These are phyloP conservation scores for Ailuropoda melanoleuca DNA, from an alignment of 2,113 vertebrate species.

Conservation along the genomic window DNA sequence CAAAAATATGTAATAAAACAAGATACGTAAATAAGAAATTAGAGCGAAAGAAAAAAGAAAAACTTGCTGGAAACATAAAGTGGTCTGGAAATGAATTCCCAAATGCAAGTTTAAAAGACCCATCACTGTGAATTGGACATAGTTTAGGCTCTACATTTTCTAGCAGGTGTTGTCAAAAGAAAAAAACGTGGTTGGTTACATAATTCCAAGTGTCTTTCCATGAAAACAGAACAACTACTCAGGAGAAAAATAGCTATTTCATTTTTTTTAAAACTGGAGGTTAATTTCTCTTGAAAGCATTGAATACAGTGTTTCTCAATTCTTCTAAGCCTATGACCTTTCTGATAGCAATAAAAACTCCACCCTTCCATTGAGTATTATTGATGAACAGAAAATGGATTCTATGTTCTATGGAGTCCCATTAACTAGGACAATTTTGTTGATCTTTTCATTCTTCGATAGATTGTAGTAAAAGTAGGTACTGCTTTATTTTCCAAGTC, in stretches of 20 bases:
- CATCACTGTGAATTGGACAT: neutral
- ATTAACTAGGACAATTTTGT: neutral
- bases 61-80: neutral
- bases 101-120: neutral
- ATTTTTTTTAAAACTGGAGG: conserved; percentile 32
- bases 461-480: neutral
- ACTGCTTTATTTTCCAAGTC: neutral
- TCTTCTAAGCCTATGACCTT: neutral
- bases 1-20: neutral
- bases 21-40: neutral
- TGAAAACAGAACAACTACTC: conserved; percentile 27
- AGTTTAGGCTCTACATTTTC: neutral
- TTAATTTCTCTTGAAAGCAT: conserved; percentile 52
- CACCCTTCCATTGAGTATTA: neutral
- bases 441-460: conserved; percentile 19
- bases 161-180: neutral
- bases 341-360: neutral
- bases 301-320: neutral
- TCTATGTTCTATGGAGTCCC: neutral
- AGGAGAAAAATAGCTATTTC: conserved; percentile 35
- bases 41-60: conserved; percentile 16
- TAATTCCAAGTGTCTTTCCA: conserved; percentile 15
- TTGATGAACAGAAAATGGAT: neutral
- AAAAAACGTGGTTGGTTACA: neutral
- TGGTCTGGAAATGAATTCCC: neutral